phyloP scores from a whole-genome alignment of 2,113 vertebrate species.

The Aspiorhynchus laticeps region DNA sequence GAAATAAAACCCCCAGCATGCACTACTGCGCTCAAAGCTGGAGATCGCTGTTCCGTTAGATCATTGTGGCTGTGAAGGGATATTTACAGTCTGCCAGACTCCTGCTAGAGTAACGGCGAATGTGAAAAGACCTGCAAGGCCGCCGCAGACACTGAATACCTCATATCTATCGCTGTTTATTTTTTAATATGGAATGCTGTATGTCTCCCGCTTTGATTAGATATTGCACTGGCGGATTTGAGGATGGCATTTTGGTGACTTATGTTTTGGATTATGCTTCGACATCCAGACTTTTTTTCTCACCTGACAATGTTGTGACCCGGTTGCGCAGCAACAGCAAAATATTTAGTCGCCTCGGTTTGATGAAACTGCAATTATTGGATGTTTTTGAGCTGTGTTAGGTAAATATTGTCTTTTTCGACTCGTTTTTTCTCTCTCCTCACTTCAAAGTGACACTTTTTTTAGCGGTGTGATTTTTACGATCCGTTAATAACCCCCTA shows the following conservation, averaged over 20 bases:
- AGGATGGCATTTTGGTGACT: not conserved
- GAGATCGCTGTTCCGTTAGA: constrained; percentile 47
- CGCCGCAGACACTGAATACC: constrained; percentile 7
- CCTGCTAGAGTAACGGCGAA: constrained; percentile 32
- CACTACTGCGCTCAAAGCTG: constrained; percentile 29
- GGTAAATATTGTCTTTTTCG: constrained; percentile 35
- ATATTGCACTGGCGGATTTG: not conserved
- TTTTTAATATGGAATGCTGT: constrained; percentile 24
- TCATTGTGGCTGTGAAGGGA: constrained; percentile 51
- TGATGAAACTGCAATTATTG: constrained; percentile 12
- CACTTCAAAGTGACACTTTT: constrained; percentile 47
- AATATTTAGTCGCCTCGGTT: not conserved
- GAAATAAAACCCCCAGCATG: constrained; percentile 47
- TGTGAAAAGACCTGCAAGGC: constrained; percentile 24
- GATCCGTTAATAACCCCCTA: constrained; percentile 65
- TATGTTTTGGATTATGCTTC: constrained; percentile 13
- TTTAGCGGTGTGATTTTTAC: constrained; percentile 52
- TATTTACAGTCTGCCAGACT: constrained; percentile 38
- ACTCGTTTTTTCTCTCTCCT: not conserved
- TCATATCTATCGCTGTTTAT: constrained; percentile 22
- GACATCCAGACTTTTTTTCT: constrained; percentile 4
- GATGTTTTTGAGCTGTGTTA: constrained; percentile 30
- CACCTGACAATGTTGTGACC: not conserved
- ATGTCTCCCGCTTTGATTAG: not conserved
- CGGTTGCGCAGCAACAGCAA: constrained; percentile 1